A percentile compares a stretch with the other conserved stretches of the same genome.
Conservation (phyloP, 23 tunicate species). For the Ciona savignyi region DNA sequence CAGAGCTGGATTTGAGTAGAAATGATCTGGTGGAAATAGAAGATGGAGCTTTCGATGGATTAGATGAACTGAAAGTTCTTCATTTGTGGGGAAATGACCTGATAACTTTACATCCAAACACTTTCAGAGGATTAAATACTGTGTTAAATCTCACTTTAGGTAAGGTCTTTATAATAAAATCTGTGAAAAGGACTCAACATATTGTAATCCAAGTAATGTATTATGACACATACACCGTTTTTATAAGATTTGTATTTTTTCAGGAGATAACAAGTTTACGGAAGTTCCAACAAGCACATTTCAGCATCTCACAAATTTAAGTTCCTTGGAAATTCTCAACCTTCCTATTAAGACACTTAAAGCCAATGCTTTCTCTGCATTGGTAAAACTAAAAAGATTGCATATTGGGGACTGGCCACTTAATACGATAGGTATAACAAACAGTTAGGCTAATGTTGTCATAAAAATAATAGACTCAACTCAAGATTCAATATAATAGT, state of each 20-base stretch:
- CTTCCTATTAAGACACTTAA: conserved; percentile 20
- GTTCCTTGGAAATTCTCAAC: conserved; percentile 32
- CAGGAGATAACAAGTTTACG: conserved; percentile 46
- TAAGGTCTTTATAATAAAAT: not conserved
- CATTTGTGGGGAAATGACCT: conserved; percentile 38
- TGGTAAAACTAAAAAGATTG: conserved; percentile 36
- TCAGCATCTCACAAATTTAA: conserved; percentile 14
- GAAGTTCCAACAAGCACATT: conserved; percentile 26
- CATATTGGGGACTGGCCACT: conserved; percentile 60
- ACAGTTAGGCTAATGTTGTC: no score
- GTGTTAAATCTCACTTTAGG: conserved; percentile 24
- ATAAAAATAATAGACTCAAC: no score
- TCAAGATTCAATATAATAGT: no score
- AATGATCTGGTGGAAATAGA: conserved; percentile 13
- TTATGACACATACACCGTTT: not conserved
- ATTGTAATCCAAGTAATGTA: no score
- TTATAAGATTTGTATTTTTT: no score
- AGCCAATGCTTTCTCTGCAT: conserved; percentile 25
- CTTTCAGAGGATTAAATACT: conserved; percentile 21
- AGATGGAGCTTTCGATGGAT: conserved; percentile 13
- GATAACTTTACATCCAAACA: not conserved
- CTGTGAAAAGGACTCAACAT: no score
- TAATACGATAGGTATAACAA: conserved; percentile 47
- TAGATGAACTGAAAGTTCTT: conserved; percentile 8
- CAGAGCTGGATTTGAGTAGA: conserved; percentile 20